Evolutionary conservation across 2,888 invertebrate genomes (phyloP), one percentile per base, ranked within the genome.

Genomic region (Eilema depressum): DNA sequence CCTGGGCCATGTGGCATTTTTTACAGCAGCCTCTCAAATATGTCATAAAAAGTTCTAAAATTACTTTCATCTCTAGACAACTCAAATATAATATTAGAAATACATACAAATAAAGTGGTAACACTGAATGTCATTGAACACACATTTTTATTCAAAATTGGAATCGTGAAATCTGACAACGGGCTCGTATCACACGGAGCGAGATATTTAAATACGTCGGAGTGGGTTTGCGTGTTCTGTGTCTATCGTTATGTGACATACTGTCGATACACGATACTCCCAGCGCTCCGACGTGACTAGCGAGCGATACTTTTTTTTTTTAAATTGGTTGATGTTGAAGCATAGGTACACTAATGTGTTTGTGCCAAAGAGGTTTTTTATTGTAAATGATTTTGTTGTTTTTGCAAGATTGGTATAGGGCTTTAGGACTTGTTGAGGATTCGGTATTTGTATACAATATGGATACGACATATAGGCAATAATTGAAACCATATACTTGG

Each of bases 221-320:
- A 88, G 88, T 84, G 88, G 75, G 82, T 86, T 87, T 86, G 79
- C 86, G 66, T 81, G 87, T 87, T 83, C 74, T 70, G 66, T 66
- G 57, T 76, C 71, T 70, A 74, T 79, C 69, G 67, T 66, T 75
- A 70, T 70, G 73, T 75, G 79, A 83, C 77, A 75, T 68, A 76
- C 74, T 77, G 80, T 78, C 74, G 86, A 69, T 77, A 86, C 74
- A 67, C 70, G 84, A 88, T 87, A 87, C 77, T 81, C 86, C 85
- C 87, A 12, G 12, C 33, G 33, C 33, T 37, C 33, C 33, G 62
- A 25, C n/a, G 59, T 37, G 65, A 56, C 53, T 60, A 66, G 60
- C 56, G 30, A 26, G 17, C n/a, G n/a, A 11, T 0, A n/a, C 26
- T 10, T 30, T 60, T n/a, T 68, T 41, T 63, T 63, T 66, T 41